Conservation (phyloP, 1,140 invertebrate species). For the Apis florea region DNA sequence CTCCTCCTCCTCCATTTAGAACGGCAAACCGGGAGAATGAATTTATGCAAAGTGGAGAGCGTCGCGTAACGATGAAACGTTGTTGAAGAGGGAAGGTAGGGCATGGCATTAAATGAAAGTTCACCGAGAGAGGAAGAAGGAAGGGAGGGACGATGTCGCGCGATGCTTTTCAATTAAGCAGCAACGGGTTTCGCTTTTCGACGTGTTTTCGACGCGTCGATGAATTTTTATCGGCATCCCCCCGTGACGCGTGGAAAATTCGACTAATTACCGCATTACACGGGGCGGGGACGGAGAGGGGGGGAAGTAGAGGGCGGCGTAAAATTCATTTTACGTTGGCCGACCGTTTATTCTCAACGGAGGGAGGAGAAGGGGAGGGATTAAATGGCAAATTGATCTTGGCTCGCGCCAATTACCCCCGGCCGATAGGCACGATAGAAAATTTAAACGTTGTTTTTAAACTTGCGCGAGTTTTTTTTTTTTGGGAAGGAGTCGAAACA, state of each 20-base stretch:
- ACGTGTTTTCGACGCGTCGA: neutral
- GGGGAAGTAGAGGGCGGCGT: neutral
- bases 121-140: neutral
- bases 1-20: neutral
- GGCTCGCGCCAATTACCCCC: conserved; percentile 38
- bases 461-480: too few relatives aligned
- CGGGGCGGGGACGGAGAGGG: neutral
- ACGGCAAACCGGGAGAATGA: neutral
- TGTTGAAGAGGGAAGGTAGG: neutral
- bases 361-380: too few relatives aligned
- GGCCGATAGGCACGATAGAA: neutral
- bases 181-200: neutral
- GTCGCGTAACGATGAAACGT: neutral
- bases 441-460: conserved; percentile 37
- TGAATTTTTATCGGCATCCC: conserved; percentile 14
- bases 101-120: conserved; percentile 16
- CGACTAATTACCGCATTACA: conserved; percentile 28
- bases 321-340: conserved; percentile 35
- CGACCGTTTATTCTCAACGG: conserved; percentile 49
- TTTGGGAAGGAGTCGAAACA: too few relatives aligned
- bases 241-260: neutral
- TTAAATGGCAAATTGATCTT: conserved; percentile 52
- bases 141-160: neutral
- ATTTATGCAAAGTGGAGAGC: neutral
- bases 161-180: conserved; percentile 35